phyloP scores from a whole-genome alignment of 1,140 invertebrate species.

The Conopomorpha cramerella region DNA sequence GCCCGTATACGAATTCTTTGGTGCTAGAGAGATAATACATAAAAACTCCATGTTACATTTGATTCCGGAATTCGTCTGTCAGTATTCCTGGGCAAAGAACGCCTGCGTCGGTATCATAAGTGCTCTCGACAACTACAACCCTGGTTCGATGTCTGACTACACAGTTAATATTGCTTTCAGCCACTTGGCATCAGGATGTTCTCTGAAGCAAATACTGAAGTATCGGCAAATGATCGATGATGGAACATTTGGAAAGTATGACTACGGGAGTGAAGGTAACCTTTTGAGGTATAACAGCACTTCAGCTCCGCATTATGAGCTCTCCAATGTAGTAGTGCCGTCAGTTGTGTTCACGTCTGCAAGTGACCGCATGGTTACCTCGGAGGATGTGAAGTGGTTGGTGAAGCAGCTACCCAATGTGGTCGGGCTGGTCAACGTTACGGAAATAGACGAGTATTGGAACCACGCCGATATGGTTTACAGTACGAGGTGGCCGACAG shows the following conservation, averaged over 20 bases:
- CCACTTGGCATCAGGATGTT: constrained; percentile 1
- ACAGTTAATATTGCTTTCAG: background rate
- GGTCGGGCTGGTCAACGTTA: background rate
- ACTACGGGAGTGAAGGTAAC: constrained; percentile 3
- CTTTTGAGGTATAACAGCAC: background rate
- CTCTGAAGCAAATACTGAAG: background rate
- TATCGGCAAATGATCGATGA: constrained; percentile 1
- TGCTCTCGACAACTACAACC: too few species aligned
- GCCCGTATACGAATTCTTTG: background rate
- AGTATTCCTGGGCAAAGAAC: too few species aligned
- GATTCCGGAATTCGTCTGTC: background rate
- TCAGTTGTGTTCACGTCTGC: background rate
- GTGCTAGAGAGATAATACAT: background rate
- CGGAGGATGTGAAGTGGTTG: constrained; percentile 1
- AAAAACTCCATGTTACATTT: background rate
- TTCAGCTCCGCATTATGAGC: background rate
- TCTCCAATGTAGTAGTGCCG: background rate
- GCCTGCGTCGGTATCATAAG: too few species aligned
- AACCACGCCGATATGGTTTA: constrained; percentile 3
- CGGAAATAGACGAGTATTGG: constrained; percentile 1
- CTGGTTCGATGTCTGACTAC: background rate
- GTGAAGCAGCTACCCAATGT: constrained; percentile 1
- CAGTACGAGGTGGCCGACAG: background rate
- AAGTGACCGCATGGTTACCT: constrained; percentile 1
- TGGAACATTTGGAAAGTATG: constrained; percentile 1